Base-by-base conservation (phyloP, 2,113 vertebrate species). In the Myanophis thanlyinensis region DNA sequence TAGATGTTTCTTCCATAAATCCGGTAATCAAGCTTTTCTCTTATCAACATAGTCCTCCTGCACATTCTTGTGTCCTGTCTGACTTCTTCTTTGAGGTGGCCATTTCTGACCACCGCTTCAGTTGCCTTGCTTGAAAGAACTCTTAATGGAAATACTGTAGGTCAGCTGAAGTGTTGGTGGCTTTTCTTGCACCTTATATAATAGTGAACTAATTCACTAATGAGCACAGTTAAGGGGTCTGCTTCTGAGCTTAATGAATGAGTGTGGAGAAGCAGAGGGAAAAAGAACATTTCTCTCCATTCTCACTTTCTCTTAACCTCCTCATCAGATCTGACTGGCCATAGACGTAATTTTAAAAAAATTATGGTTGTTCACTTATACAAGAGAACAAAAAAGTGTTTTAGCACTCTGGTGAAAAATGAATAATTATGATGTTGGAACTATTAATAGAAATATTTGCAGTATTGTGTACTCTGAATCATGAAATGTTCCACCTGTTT, bases 401-500 rank as follows among this genome's bases (percentile, higher is more conserved):
- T 86, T 95, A 93, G 89, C 93, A 91, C 80, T 92, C 84, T 93
- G 47, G 46, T 93, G 93, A 35, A 1, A 96, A 89, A 92, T 96
- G 90, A 92, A 96, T 94, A 94, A 90, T 59, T 22, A 89, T 35
- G 22, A 73, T 93, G 85, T 95, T 97, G 96, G 96, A 97, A 96
- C 53, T 88, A 92, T 67, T 62, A 80, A 90, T 95, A 96, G 97
- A 97, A 97, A 96, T 95, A 88, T 87, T 49, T 93, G 91, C 2
- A n/a, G 91, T 62, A 1, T 93, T 94, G 89, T 91, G 91, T 86
- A 94, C 88, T 92, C 92, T 91, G 92, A 90, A 25, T 84, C 84
- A 91, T 96, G 91, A 96, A 95, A 93, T 93, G 87, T 67, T 90
- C 93, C 52, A 94, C 91, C 94, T 93, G 22, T 94, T 96, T 97